Conservation (phyloP, 2,888 invertebrate species). For the Caenorhabditis wallacei region DNA sequence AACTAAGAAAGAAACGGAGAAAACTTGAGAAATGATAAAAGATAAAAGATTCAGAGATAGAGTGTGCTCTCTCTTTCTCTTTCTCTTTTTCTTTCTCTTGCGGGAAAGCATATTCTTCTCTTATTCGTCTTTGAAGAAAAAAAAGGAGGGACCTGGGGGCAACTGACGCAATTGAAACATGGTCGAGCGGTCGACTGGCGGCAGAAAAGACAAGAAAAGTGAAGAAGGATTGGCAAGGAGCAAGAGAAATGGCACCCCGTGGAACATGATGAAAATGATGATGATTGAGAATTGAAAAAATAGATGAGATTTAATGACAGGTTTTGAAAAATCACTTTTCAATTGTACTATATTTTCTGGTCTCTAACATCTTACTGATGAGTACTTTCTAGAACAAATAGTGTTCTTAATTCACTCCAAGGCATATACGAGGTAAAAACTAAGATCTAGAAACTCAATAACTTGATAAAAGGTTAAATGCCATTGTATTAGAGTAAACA, state of each 20-base stretch:
- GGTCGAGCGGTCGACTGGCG: constrained; percentile 44
- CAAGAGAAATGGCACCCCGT: constrained; percentile 36
- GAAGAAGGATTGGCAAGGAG: constrained; percentile 31
- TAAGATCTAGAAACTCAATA: too few relatives aligned
- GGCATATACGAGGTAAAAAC: too few relatives aligned
- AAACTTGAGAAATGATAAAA: constrained; percentile 17
- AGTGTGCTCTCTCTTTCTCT: constrained; percentile 42
- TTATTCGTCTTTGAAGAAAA: constrained; percentile 18
- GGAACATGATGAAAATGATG: constrained; percentile 33
- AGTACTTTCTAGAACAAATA: too few relatives aligned
- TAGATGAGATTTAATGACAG: constrained; percentile 13
- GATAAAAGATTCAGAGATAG: constrained; percentile 25
- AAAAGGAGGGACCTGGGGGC: constrained; percentile 23
- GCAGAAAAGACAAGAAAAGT: constrained; percentile 34
- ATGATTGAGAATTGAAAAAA: constrained; percentile 30
- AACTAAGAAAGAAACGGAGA: constrained; percentile 22
- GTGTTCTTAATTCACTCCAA: too few relatives aligned
- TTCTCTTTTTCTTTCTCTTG: too few relatives aligned
- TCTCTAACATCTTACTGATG: too few relatives aligned
- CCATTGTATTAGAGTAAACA: not conserved
- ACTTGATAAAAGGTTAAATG: too few relatives aligned
- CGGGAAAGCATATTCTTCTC: constrained; percentile 33
- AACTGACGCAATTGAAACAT: constrained; percentile 65
- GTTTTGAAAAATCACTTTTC: not conserved
- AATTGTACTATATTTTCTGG: not conserved